Base-by-base conservation (phyloP, 2,797 vertebrate genomes). In the Chiloscyllium punctatum region DNA sequence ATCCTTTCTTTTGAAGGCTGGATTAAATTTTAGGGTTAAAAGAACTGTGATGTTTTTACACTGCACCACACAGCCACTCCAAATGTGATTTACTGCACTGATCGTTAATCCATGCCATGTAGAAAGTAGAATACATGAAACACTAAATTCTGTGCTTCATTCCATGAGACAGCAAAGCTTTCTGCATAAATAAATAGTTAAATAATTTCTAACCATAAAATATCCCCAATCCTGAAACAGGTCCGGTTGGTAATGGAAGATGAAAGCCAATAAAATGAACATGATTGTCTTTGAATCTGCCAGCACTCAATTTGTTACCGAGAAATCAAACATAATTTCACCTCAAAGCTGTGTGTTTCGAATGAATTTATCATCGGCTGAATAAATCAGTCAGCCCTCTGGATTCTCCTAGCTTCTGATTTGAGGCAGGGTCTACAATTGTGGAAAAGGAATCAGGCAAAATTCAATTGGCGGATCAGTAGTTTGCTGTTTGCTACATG, bases 171-270 rank as follows among this genome's bases (percentile, higher is more conserved):
- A 62, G 53, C 53, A 90, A 90, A 79, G 27, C 27, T 23, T 62
- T 90, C 53, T 62, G 87, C 87, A 90, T 62, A 90, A 90, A 90
- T 90, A 90, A 90, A 90, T 90, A 62, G 18, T 90, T 30, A 90
- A 90, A 90, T 57, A 62, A 30, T 90, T 62, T 90, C 53, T n/a
- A 84, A 48, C 82, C 42, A 48, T 84, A 84, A 84, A 84, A 21
- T 21, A 90, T 90, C 33, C 27, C 30, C 33, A 57, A 90, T 15
- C 27, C 53, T 90, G 4, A 90, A 90, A 62, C 51, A 90, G 53
- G 30, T 53, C 30, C 87, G 33, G 51, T 57, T 57, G 86, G 33
- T 57, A 88, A 57, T 88, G 48, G 86, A 57, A 53, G 57, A 88
- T 33, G 86, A 53, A 57, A 30, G 13, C 51, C 11, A 51, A 57